These are phyloP conservation scores for Drosophila melanica DNA, from an alignment of 1,140 invertebrate genomes.

Conservation along the genomic window DNA sequence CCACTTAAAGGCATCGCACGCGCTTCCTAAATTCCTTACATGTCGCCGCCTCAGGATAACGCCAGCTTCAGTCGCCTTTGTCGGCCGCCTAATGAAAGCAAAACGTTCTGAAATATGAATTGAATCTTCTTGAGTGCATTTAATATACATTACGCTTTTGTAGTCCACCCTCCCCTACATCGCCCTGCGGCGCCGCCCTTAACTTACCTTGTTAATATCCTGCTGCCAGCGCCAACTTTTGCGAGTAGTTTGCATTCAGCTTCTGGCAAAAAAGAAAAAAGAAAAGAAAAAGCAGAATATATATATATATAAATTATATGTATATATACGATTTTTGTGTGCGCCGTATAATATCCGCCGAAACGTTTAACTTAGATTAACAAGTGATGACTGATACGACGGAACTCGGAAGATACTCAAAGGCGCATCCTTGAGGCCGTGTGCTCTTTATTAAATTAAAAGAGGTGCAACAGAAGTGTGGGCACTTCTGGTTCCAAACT, in stretches of 20 bases:
- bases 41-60: constrained; percentile 36
- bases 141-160: constrained; percentile 74
- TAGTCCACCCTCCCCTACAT: not conserved
- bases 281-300: not conserved
- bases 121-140: constrained; percentile 78
- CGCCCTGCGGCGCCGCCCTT: not conserved
- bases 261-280: constrained; percentile 49
- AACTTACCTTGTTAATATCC: constrained; percentile 69
- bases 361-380: constrained; percentile 80
- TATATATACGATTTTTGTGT: not conserved
- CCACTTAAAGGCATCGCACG: constrained; percentile 66
- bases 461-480: constrained; percentile 9
- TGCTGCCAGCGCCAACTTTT: constrained; percentile 49
- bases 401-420: constrained; percentile 12
- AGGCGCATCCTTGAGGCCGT: constrained; percentile 25
- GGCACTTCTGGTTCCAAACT: not conserved
- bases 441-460: constrained; percentile 55
- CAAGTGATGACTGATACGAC: constrained; percentile 70
- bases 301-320: not conserved
- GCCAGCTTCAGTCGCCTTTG: constrained; percentile 38
- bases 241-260: constrained; percentile 62
- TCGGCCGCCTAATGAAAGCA: constrained; percentile 72
- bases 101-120: constrained; percentile 79
- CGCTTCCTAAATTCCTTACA: constrained; percentile 59
- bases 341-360: constrained; percentile 68